These are phyloP conservation scores for Pseudorasbora parva DNA, from an alignment of 2,113 vertebrate species.

Conservation along the genomic window DNA sequence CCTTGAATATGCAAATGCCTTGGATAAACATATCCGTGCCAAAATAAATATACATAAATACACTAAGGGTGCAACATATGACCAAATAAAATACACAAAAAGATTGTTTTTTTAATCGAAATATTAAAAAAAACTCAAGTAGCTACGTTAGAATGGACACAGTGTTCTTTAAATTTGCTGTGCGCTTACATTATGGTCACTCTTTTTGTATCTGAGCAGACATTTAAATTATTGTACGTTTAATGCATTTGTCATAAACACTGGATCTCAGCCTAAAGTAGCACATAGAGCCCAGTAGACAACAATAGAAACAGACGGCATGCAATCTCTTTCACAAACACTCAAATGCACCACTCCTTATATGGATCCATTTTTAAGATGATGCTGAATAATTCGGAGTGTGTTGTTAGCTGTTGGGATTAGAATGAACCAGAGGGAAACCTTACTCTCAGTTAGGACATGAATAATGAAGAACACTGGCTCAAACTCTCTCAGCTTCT, in stretches of 20 bases:
- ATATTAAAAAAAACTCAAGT: too few species aligned
- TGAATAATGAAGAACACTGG: slow-evolving; percentile 54
- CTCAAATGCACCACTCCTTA: slow-evolving; percentile 18
- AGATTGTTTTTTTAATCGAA: too few species aligned
- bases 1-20: background rate
- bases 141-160: too few species aligned
- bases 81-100: background rate
- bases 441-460: slow-evolving; percentile 53
- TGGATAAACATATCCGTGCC: background rate
- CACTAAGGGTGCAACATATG: background rate
- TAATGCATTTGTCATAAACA: background rate
- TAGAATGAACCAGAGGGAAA: slow-evolving; percentile 51
- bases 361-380: slow-evolving; percentile 45
- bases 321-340: slow-evolving; percentile 16
- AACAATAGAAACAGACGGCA: slow-evolving; percentile 38
- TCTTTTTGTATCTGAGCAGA: background rate
- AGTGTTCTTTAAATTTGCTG: background rate
- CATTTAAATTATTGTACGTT: background rate
- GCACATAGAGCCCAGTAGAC: slow-evolving; percentile 14
- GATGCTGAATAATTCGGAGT: slow-evolving; percentile 56
- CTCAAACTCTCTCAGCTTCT: slow-evolving; percentile 13
- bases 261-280: slow-evolving; percentile 23
- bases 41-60: background rate
- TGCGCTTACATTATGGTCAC: background rate
- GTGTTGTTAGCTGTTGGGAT: slow-evolving; percentile 44